Conservation (phyloP, 2,113 vertebrate genomes). For the Menidia beryllina region DNA sequence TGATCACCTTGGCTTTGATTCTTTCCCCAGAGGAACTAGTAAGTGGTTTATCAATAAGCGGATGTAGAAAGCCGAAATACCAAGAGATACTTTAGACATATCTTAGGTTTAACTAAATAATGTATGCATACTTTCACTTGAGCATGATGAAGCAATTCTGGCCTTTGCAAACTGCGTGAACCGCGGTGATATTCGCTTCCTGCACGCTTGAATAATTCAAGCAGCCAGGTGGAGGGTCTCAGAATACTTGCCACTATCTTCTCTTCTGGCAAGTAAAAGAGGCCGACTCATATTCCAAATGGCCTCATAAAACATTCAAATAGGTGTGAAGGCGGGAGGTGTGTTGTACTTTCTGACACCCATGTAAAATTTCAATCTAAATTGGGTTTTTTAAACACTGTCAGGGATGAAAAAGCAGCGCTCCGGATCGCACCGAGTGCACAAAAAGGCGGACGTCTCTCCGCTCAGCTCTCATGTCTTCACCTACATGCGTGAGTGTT, state of each 20-base stretch:
- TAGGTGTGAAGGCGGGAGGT: conserved; percentile 11
- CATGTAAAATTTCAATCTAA: conserved; percentile 5
- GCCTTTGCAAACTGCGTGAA: conserved; percentile 90
- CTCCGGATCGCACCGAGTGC: background rate
- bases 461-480: conserved; percentile 14
- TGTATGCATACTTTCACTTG: conserved; percentile 94
- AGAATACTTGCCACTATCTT: conserved; percentile 65
- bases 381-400: background rate
- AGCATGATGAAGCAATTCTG: conserved; percentile 98
- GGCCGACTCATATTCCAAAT: conserved; percentile 48
- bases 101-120: conserved; percentile 96
- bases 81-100: conserved; percentile 88
- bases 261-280: conserved; percentile 14
- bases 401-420: conserved; percentile 28
- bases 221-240: conserved; percentile 92
- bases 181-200: conserved; percentile 83
- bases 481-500: conserved; percentile 55
- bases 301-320: conserved; percentile 50
- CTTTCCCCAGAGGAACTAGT: conserved; percentile 10
- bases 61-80: conserved; percentile 76
- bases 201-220: conserved; percentile 94
- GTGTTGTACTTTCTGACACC: conserved; percentile 18
- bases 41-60: conserved; percentile 37
- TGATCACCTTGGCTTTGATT: background rate
- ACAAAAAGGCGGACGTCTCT: conserved; percentile 27